Conservation (phyloP, 2,113 vertebrate species). For the Oncorhynchus gorbuscha region DNA sequence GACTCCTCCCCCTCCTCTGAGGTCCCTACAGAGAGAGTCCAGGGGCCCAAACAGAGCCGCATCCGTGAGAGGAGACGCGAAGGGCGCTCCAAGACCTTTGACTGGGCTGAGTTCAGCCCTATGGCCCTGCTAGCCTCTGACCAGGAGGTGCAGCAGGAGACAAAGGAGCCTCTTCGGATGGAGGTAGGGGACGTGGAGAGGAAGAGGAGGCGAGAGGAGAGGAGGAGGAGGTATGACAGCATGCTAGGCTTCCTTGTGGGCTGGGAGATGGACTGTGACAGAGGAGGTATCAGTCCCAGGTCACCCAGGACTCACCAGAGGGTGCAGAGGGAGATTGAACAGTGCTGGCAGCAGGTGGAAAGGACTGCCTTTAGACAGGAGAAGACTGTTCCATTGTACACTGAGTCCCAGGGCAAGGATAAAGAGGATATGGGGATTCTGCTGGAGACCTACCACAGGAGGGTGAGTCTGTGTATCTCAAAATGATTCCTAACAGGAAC, state of each 20-base stretch:
- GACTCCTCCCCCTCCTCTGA: conserved; percentile 45
- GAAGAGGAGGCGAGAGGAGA: conserved; percentile 59
- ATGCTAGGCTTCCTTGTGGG: conserved; percentile 54
- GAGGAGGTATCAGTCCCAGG: not conserved
- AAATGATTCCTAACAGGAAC: not conserved
- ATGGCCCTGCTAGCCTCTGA: not conserved
- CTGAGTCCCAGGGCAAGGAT: conserved; percentile 18
- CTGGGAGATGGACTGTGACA: not conserved
- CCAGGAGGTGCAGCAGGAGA: not conserved
- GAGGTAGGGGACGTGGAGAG: conserved; percentile 51
- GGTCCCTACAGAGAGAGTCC: conserved; percentile 19
- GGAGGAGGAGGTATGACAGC: conserved; percentile 63
- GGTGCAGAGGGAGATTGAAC: conserved; percentile 61
- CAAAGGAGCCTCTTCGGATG: not conserved
- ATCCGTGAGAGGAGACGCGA: conserved; percentile 40
- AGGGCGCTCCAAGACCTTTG: conserved; percentile 57
- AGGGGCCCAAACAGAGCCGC: conserved; percentile 27
- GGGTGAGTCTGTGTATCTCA: conserved; percentile 44
- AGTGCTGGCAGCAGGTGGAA: conserved; percentile 72
- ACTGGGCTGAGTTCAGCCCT: conserved; percentile 60
- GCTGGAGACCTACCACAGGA: conserved; percentile 52
- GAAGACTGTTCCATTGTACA: conserved; percentile 38
- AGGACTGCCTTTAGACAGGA: conserved; percentile 43
- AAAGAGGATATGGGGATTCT: conserved; percentile 38
- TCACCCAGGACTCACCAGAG: conserved; percentile 35